These are phyloP conservation scores for Paragorgia papillata DNA, from an alignment of 92 coral and sea anemone species.

Conservation along the genomic window DNA sequence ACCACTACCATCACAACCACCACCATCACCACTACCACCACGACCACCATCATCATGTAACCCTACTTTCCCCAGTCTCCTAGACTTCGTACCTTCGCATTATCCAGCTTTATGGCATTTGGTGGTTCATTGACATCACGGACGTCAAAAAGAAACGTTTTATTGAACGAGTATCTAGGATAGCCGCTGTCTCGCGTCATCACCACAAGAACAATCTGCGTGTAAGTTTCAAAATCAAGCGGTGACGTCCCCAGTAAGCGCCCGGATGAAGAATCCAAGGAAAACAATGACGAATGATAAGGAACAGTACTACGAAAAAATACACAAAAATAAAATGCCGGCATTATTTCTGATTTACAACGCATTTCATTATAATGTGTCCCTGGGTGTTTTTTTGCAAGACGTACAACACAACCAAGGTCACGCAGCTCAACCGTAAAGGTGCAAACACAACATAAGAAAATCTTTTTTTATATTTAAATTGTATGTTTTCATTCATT, in stretches of 20 bases:
- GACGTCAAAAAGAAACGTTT: constrained; percentile 66
- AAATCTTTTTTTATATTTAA: too few species aligned
- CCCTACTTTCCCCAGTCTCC: not conserved
- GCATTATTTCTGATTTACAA: too few species aligned
- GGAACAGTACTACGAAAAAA: constrained; percentile 8
- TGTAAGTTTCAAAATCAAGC: constrained; percentile 70
- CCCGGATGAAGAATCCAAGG: constrained; percentile 30
- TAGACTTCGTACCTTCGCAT: constrained; percentile 51
- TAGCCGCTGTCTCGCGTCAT: constrained; percentile 83
- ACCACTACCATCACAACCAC: too few species aligned
- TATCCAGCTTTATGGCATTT: constrained; percentile 62
- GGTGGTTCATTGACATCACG: constrained; percentile 83
- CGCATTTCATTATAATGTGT: too few species aligned
- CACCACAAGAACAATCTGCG: constrained; percentile 62
- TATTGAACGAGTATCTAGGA: constrained; percentile 75
- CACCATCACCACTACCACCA: too few species aligned
- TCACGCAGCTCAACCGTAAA: too few species aligned
- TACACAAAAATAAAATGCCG: not conserved
- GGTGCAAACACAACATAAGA: too few species aligned
- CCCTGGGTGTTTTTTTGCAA: too few species aligned
- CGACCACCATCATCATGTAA: too few species aligned
- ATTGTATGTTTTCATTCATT: too few species aligned
- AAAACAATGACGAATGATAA: not conserved
- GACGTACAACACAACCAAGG: too few species aligned
- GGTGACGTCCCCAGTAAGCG: constrained; percentile 31